Evolutionary conservation across 2,888 invertebrate species (phyloP).

Genomic region (Phoronis australis): DNA sequence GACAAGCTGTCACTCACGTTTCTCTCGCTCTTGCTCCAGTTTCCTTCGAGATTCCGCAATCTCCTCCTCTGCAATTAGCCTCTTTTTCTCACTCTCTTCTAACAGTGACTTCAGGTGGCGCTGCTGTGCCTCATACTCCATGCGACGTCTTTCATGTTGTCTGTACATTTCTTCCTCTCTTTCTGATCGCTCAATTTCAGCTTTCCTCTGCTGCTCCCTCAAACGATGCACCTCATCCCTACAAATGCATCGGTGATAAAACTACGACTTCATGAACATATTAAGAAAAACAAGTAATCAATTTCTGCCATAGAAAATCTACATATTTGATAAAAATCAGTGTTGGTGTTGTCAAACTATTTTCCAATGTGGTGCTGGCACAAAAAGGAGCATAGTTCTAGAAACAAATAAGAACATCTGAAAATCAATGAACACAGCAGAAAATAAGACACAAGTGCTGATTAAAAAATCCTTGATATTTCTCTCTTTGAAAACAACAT

Average conservation of each 20-base stretch:
- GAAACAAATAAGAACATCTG: no score
- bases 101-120: slow-evolving; percentile 19
- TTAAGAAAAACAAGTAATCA: no score
- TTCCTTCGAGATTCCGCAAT: slow-evolving; percentile 11
- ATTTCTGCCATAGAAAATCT: background rate
- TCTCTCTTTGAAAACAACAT: no score
- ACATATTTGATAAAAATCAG: background rate
- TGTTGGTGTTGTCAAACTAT: background rate
- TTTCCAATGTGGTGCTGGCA: background rate
- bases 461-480: no score
- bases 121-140: slow-evolving; percentile 34
- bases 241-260: no score
- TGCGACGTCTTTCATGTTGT: slow-evolving; percentile 25
- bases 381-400: no score
- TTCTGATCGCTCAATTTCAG: slow-evolving; percentile 25
- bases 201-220: slow-evolving; percentile 23
- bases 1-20: slow-evolving; percentile 5
- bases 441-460: no score
- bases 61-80: slow-evolving; percentile 26
- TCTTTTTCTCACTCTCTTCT: slow-evolving; percentile 23
- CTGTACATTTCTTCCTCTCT: slow-evolving; percentile 31
- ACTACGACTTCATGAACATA: no score
- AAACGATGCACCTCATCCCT: slow-evolving; percentile 32
- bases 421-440: no score
- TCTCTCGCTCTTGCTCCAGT: slow-evolving; percentile 21